phyloP scores from a whole-genome alignment of 2,797 vertebrate genomes.

The Trachops cirrhosus region DNA sequence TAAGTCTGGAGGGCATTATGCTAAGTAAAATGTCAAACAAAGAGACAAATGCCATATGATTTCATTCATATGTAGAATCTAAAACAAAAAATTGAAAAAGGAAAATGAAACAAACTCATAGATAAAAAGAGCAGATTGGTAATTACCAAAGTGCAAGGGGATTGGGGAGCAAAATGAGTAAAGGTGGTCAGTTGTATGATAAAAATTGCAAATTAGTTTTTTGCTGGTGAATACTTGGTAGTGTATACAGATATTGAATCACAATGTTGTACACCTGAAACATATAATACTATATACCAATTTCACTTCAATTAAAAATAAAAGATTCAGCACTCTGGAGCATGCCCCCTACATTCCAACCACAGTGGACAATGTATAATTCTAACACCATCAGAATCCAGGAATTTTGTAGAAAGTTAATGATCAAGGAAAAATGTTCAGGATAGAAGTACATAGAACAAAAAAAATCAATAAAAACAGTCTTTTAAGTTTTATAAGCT shows the following conservation, averaged over 20 bases:
- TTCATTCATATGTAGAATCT: neutral
- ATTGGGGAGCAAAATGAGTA: neutral
- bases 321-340: neutral
- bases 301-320: neutral
- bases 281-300: neutral
- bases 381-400: neutral
- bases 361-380: slow-evolving; percentile 3
- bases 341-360: neutral
- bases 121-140: neutral
- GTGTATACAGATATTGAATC: neutral
- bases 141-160: neutral
- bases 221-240: neutral
- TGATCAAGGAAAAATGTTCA: neutral
- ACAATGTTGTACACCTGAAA: neutral
- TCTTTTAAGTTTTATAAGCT: neutral
- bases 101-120: neutral
- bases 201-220: neutral
- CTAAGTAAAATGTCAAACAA: neutral
- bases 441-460: neutral
- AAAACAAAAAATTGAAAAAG: neutral
- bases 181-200: neutral
- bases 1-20: neutral
- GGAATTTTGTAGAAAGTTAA: neutral
- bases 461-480: neutral
- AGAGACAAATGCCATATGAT: neutral